phyloP scores from a whole-genome alignment of 1,140 invertebrate species.

The Cyclargus thomasi region DNA sequence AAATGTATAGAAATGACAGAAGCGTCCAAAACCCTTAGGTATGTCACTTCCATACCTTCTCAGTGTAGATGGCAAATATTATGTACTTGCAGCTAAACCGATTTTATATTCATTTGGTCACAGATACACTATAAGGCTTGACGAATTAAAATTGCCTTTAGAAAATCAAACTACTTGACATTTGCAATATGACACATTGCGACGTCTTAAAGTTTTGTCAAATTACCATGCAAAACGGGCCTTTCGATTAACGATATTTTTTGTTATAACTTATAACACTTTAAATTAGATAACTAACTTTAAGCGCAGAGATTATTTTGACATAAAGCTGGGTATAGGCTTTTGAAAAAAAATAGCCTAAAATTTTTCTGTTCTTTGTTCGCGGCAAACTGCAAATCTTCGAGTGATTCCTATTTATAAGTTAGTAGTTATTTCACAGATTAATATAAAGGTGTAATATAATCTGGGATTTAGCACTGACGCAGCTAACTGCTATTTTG shows the following conservation, averaged over 20 bases:
- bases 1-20: no score
- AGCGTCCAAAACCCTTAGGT: no score
- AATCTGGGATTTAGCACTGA: background rate
- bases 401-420: background rate
- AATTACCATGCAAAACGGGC: background rate
- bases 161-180: constrained; percentile 7
- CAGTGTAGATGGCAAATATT: no score
- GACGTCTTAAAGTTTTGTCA: background rate
- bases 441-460: background rate
- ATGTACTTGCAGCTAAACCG: no score
- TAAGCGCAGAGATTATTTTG: no score
- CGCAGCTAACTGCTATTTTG: background rate
- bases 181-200: background rate
- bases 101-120: background rate
- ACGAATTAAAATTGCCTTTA: background rate
- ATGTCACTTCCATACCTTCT: no score
- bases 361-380: no score
- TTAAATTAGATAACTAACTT: no score
- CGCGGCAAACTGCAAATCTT: no score
- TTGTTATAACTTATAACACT: background rate
- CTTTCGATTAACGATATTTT: background rate
- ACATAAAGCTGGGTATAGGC: no score
- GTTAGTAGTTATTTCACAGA: background rate
- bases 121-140: background rate
- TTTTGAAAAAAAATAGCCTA: no score